Evolutionary conservation across 2,888 invertebrate species (phyloP), one percentile per base, ranked within the genome.

Genomic region (Melanostoma mellinum): DNA sequence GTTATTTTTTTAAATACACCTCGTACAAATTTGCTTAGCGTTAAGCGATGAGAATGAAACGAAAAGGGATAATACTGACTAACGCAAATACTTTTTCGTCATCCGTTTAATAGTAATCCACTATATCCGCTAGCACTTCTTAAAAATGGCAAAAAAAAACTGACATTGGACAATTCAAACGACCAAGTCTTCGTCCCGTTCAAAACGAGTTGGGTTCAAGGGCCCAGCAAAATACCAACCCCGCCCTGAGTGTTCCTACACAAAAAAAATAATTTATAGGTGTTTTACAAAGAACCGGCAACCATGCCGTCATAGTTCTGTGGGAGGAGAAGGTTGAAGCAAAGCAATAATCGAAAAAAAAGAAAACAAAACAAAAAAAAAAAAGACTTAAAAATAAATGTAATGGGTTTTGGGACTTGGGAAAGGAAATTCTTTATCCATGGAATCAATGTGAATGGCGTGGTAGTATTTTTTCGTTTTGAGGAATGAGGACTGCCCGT

Each of bases 301-400:
- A 20, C 32, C 44, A 72, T 46, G 4, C 44, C 40, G 76, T 53
- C 55, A 61, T 69, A 48, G 48, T 63, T 76, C 38, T 52, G 52
- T 52, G 40, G 58, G 36, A 42, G 46, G 67, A 44, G 42, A 58
- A 75, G 36, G 35, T 63, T 63, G 33, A 60, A 60, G 33, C n/a
- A 35, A 46, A 56, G 71, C 56, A 67, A 52, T 55, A 42, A 63
- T 56, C 8, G 36, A 55, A 58, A 35, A 42, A 50, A 5, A 40
- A 53, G 53, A 40, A 61, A 68, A 8, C 4, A 35, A 60, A 50
- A 50, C 20, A 5, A 40, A 53, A 61, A 35, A 5, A 40, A 53
- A 61, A 35, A 60, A 50, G 42, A 56, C 5, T 9, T 65, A 67
- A 56, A 33, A 63, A 52, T 8, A 53, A 36, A 56, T 3, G 8